Evolutionary conservation across 2,797 vertebrate species (phyloP), one percentile per base, ranked within the genome.

Genomic region (Leucoraja ocellata): DNA sequence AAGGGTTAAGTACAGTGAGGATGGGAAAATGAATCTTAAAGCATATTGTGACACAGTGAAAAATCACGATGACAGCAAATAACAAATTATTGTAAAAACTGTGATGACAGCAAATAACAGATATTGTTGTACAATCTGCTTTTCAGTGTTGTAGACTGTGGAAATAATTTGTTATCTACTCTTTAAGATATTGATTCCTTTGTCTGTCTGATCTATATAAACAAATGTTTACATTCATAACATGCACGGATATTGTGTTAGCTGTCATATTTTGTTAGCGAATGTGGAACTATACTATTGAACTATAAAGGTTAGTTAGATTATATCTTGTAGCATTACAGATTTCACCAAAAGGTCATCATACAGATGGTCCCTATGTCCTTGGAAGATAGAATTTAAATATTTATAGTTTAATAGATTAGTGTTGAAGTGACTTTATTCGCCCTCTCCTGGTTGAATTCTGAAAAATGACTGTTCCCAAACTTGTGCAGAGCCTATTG

Each of bases 381-480:
- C 90, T 92, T 92, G 90, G 90, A 92, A 92, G 90, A 92, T 92
- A 71, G 90, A 92, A 92, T 92, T 92, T 92, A 92, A 92, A 92
- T 92, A 92, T 92, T 92, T 92, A 92, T 92, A 92, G 71, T 92
- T 88, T 76, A 92, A 92, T 76, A 92, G 90, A 76, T 92, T 92
- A 58, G 90, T 76, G 71, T 74, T 76, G 71, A 76, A 76, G 90
- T 92, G 90, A 76, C 90, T 92, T 91, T 74, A 74, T 76, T 39
- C 76, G 90, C 68, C 90, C 90, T 76, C 90, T 74, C 68, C 71
- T 74, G 90, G 90, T 36, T 46, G 76, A 92, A 76, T 54, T 92
- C 90, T 92, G 90, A 46, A 92, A 92, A 46, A 92, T 54, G 71
- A 36, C 71, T 92, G 21, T 91, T 25, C 21, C 68, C 39, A 92